A percentile compares a stretch with the other conserved stretches of the same genome.
Conservation (phyloP, 1,140 invertebrate species). For the Chironomus tepperi region DNA sequence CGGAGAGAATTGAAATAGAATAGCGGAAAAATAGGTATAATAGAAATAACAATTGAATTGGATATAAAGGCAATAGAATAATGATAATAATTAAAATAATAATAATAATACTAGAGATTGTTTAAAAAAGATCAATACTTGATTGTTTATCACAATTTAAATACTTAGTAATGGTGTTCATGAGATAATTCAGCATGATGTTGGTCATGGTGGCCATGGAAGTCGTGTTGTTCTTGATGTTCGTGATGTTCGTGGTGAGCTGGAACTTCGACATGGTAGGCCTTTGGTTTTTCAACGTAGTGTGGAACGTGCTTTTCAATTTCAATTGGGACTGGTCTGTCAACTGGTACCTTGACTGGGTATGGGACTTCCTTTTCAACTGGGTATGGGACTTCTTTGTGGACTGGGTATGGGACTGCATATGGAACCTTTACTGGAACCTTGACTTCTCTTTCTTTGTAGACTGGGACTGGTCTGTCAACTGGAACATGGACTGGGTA, state of each 20-base stretch:
- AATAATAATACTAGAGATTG: constrained; percentile 9
- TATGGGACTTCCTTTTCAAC: constrained; percentile 50
- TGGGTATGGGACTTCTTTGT: constrained; percentile 36
- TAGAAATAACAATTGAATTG: neutral
- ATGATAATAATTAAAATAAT: neutral
- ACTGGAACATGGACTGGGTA: constrained; percentile 46
- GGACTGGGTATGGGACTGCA: constrained; percentile 44
- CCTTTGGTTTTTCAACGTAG: constrained; percentile 31
- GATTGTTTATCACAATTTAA: constrained; percentile 26
- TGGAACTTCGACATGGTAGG: neutral
- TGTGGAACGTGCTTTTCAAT: constrained; percentile 45
- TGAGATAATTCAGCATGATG: neutral
- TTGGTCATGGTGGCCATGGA: neutral
- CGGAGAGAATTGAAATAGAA: neutral
- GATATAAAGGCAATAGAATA: neutral
- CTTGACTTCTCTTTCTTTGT: constrained; percentile 35
- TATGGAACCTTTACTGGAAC: constrained; percentile 44
- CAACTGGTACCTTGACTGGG: constrained; percentile 47
- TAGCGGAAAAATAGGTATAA: neutral
- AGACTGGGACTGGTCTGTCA: constrained; percentile 50
- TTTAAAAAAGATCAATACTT: constrained; percentile 1
- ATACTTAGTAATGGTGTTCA: neutral
- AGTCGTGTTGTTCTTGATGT: constrained; percentile 29
- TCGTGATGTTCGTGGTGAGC: constrained; percentile 40
- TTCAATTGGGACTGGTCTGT: constrained; percentile 42